A percentile compares a stretch with the other conserved stretches of the same genome.
Conservation (phyloP, 2,113 vertebrate species). For the Nothocercus julius region DNA sequence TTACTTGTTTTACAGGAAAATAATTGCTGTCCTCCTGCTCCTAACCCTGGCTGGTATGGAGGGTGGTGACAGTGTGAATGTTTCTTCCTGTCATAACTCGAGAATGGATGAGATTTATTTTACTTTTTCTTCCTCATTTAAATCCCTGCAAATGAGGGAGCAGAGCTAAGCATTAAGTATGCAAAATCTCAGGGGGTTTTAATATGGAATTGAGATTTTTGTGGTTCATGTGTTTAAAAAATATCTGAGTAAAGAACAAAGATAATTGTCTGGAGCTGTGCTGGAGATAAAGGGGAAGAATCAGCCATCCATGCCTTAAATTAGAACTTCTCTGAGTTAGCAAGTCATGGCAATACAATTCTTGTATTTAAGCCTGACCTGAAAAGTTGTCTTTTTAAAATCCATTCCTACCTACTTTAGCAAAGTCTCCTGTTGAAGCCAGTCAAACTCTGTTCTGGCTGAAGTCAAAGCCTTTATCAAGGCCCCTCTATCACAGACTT, state of each 20-base stretch:
- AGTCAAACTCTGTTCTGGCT: background rate
- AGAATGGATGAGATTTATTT: background rate
- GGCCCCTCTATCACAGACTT: background rate
- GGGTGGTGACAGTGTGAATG: background rate
- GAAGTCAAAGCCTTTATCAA: background rate
- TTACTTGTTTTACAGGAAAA: background rate
- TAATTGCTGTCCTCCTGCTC: background rate
- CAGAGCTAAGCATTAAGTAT: background rate
- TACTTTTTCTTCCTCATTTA: background rate
- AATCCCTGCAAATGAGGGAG: conserved; percentile 1
- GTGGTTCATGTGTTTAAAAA: background rate
- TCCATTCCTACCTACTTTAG: background rate
- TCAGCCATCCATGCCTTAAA: background rate
- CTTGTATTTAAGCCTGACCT: background rate
- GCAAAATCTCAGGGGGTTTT: background rate
- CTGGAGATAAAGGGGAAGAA: conserved; percentile 4
- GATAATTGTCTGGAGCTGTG: background rate
- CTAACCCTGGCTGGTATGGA: background rate
- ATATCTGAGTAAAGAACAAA: conserved; percentile 21
- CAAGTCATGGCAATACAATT: background rate
- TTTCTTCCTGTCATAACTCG: background rate
- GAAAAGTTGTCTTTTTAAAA: background rate
- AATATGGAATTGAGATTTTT: conserved; percentile 51
- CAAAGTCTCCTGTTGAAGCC: background rate
- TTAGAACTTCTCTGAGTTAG: background rate